A percentile compares a stretch with the other conserved stretches of the same genome.
These are phyloP conservation scores for Dysidea cf. avara DNA, from an alignment of 37 sponge, comb jelly and placozoan species.

Conservation along the genomic window DNA sequence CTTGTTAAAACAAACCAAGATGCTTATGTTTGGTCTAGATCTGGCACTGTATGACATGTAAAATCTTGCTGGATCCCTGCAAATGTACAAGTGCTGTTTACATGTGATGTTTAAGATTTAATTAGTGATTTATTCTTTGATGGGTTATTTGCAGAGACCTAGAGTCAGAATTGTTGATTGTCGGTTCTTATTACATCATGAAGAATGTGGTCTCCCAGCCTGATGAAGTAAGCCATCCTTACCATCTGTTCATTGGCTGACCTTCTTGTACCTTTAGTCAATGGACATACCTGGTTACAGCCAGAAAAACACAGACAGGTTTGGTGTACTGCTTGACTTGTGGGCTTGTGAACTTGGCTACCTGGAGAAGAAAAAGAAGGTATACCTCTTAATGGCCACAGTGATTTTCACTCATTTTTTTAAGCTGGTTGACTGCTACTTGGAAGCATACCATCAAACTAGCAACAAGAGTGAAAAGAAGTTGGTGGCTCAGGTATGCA, in stretches of 20 bases:
- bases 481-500: slow-evolving; percentile 39
- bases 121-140: too few relatives aligned
- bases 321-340: slow-evolving; percentile 73
- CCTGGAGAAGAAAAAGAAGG: slow-evolving; percentile 73
- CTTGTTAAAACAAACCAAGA: neutral
- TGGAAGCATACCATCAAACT: slow-evolving; percentile 66
- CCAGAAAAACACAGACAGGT: slow-evolving; percentile 54
- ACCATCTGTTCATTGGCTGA: neutral
- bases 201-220: slow-evolving; percentile 2
- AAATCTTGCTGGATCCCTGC: too few relatives aligned
- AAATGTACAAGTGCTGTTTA: too few relatives aligned
- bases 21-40: too few relatives aligned
- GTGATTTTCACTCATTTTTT: neutral
- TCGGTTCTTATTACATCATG: slow-evolving; percentile 63
- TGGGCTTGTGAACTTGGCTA: slow-evolving; percentile 69
- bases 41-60: too few relatives aligned
- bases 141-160: slow-evolving; percentile 17
- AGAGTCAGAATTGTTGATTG: slow-evolving; percentile 50
- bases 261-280: neutral
- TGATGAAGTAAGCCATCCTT: neutral
- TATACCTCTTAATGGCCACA: slow-evolving; percentile 13
- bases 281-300: slow-evolving; percentile 13
- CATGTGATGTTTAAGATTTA: too few relatives aligned
- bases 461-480: slow-evolving; percentile 29
- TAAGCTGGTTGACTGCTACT: slow-evolving; percentile 72